Evolutionary conservation across 2,113 vertebrate genomes (phyloP), one percentile per base, ranked within the genome.

Genomic region (Coryphaenoides rupestris): DNA sequence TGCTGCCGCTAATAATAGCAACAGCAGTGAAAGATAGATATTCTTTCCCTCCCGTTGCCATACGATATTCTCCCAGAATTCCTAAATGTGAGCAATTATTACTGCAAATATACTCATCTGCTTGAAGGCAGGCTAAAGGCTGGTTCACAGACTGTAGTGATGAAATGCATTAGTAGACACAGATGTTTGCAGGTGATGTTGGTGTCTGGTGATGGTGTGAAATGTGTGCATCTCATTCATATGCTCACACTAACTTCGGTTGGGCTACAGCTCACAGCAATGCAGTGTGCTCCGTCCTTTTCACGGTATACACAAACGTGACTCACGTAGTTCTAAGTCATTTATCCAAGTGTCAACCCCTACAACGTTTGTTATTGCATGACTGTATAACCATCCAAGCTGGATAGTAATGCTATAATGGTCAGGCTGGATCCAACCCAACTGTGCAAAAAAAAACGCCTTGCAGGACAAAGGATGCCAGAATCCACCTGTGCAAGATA

Each of bases 211-310:
- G 33, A 12, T 40, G 33, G 33, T 40, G 33, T 40, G 33, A 12
- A 40, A 40, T 40, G 33, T 12, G 33, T 40, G 33, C 13, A 7
- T 40, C 13, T 40, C 2, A 40, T 40, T 9, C 33, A 40, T 40
- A 40, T 40, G 33, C 33, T 40, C 33, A 40, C 33, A 40, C 33
- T 40, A 40, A 40, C 33, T 73, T 67, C 65, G 73, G 53, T 53
- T 68, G 58, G 55, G 65, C 72, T 70, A 66, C 60, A 70, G 49
- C 75, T 65, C 54, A 58, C 75, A 84, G 85, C 83, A 86, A 66
- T 67, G 71, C 66, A 61, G 67, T 63, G 57, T 73, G 54, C 79
- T 80, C 87, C 83, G 79, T 40, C 9, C 68, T 74, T 87, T 86
- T 81, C 83, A 83, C 81, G 80, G 74, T 67, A 54, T 70, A 68